These are phyloP conservation scores for Phengaris arion DNA, from an alignment of 2,888 invertebrate genomes.

Conservation along the genomic window DNA sequence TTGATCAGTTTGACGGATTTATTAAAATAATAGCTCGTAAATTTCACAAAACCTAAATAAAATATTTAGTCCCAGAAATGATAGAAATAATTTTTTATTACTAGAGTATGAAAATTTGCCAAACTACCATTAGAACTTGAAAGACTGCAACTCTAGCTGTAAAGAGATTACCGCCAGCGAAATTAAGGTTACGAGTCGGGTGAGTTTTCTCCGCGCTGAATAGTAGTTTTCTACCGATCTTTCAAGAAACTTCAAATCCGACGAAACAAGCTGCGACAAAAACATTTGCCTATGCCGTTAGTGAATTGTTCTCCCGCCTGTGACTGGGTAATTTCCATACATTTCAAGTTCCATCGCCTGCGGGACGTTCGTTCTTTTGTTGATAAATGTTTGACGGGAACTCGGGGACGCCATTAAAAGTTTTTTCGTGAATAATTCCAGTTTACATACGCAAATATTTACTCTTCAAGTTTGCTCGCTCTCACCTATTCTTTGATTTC, in stretches of 20 bases:
- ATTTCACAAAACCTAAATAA: no score
- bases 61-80: no score
- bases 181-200: background rate
- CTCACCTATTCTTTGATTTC: slow-evolving; percentile 78
- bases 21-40: no score
- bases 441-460: slow-evolving; percentile 80
- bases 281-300: slow-evolving; percentile 78
- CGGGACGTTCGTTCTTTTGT: slow-evolving; percentile 80
- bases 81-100: no score
- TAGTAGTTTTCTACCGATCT: slow-evolving; percentile 34
- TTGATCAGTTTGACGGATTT: no score
- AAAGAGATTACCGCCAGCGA: slow-evolving; percentile 7
- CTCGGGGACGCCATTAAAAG: slow-evolving; percentile 80
- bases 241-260: slow-evolving; percentile 62
- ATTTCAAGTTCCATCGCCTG: slow-evolving; percentile 80
- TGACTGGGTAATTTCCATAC: slow-evolving; percentile 80
- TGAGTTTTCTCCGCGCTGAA: slow-evolving; percentile 26
- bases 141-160: background rate
- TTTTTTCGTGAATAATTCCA: slow-evolving; percentile 80
- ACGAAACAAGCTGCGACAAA: slow-evolving; percentile 76
- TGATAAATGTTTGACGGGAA: slow-evolving; percentile 80
- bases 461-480: slow-evolving; percentile 73
- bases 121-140: background rate
- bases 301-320: slow-evolving; percentile 78
- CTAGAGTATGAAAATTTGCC: background rate